Conservation (phyloP, 2,113 vertebrate species). For the Brevimyrus niger region DNA sequence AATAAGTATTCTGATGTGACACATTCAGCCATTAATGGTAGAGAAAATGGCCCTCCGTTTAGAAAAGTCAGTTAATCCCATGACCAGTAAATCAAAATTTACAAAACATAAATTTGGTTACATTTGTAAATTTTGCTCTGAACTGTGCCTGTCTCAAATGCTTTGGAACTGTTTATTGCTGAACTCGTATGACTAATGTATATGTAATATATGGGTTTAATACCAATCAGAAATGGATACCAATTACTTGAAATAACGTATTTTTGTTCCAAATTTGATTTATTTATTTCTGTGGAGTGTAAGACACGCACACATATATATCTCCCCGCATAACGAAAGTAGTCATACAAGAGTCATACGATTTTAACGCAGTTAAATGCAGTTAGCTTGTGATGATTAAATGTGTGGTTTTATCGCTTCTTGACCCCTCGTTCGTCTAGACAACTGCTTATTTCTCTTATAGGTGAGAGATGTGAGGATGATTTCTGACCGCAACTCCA, state of each 20-base stretch:
- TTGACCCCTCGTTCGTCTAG: not conserved
- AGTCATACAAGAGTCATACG: not conserved
- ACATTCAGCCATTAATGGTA: not conserved
- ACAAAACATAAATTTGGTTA: not conserved
- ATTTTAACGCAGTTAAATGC: not conserved
- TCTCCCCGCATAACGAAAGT: too few species aligned
- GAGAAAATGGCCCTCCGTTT: not conserved
- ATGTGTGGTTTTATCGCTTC: not conserved
- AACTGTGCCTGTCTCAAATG: not conserved
- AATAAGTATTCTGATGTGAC: not conserved
- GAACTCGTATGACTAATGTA: not conserved
- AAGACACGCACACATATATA: too few species aligned
- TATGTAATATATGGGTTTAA: too few species aligned
- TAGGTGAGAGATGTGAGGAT: conserved; percentile 94
- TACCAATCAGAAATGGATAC: too few species aligned
- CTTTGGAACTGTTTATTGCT: not conserved
- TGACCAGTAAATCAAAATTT: not conserved
- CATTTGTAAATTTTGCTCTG: not conserved
- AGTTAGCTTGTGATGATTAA: not conserved
- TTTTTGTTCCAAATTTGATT: too few species aligned
- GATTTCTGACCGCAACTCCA: conserved; percentile 96
- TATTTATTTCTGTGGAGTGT: too few species aligned
- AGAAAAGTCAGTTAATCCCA: not conserved
- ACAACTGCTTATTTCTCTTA: conserved; percentile 26
- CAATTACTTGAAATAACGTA: too few species aligned